These are phyloP conservation scores for Tenodera sinensis DNA, from an alignment of 2,888 invertebrate species.

Conservation along the genomic window DNA sequence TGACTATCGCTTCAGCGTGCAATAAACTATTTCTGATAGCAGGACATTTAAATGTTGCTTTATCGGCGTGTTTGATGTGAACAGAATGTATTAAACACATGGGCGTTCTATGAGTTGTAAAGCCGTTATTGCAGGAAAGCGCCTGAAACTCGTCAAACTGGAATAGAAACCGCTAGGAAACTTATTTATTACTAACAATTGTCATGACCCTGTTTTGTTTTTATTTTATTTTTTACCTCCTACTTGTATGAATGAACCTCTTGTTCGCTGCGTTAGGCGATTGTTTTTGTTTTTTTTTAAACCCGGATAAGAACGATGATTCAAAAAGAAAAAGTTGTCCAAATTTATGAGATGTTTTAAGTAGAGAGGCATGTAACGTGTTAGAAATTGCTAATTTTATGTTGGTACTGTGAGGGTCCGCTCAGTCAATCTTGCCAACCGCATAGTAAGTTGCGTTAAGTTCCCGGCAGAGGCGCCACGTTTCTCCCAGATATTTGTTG, in stretches of 20 bases:
- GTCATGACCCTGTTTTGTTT: background rate
- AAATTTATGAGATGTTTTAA: background rate
- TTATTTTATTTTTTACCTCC: background rate
- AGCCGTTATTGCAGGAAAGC: background rate
- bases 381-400: background rate
- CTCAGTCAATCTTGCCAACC: background rate
- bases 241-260: background rate
- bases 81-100: too few species aligned
- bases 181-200: background rate
- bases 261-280: background rate
- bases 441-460: background rate
- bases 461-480: background rate
- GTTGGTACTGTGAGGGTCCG: background rate
- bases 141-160: background rate
- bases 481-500: background rate
- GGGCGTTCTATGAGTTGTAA: too few species aligned
- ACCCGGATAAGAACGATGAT: background rate
- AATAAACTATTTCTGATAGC: too few species aligned
- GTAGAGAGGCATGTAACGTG: background rate
- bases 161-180: background rate
- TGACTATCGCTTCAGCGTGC: too few species aligned
- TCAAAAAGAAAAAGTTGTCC: background rate
- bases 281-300: background rate
- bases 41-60: too few species aligned
- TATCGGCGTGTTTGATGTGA: too few species aligned